Evolutionary conservation across 64 coral and sea anemone genomes (phyloP), one percentile per base, ranked within the genome.

Genomic region (Platygyra sinensis): DNA sequence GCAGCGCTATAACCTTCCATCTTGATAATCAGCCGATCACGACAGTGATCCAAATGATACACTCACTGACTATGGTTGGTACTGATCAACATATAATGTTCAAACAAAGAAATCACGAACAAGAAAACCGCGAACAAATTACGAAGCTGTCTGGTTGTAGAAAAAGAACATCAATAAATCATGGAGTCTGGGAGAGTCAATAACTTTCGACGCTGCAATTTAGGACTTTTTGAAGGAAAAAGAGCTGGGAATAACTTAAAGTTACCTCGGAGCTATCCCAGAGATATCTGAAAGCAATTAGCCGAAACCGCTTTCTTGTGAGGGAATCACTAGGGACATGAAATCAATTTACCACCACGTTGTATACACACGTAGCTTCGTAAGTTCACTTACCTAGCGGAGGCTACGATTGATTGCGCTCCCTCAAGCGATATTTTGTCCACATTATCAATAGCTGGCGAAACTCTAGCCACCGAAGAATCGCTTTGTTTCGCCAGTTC

Each of bases 71-170:
- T 62, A 62, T 80, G 28, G 78, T 61, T 27, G 32, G 57, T 14
- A 27, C 25, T 80, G 78, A 62, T 16, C 52, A 32, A 80, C 4
- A 46, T 67, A 83, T 65, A 83, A 83, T 65, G 80, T 83, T 83
- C 18, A 83, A 83, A 83, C 80, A 83, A 83, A 83, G 30, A 67
- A 83, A 65, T 65, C 49, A 67, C 24, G 80, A 29, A 79, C 51
- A 50, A 25, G 76, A 25, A 79, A 83, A 67, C 80, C 80, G 59
- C 30, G 60, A 61, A 67, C 60, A 83, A 83, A 83, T 83, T 83
- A 83, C 30, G 18, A 83, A 83, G 32, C 80, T 65, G 80, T 83
- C 80, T 83, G 80, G 59, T 80, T 80, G 77, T 80, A 60, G 80
- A 17, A 83, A 65, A 67, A 62, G 60, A 46, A 8, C 80, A 83